These are phyloP conservation scores for Tringa solitaria DNA, from an alignment of 2,113 vertebrate genomes.

Conservation along the genomic window DNA sequence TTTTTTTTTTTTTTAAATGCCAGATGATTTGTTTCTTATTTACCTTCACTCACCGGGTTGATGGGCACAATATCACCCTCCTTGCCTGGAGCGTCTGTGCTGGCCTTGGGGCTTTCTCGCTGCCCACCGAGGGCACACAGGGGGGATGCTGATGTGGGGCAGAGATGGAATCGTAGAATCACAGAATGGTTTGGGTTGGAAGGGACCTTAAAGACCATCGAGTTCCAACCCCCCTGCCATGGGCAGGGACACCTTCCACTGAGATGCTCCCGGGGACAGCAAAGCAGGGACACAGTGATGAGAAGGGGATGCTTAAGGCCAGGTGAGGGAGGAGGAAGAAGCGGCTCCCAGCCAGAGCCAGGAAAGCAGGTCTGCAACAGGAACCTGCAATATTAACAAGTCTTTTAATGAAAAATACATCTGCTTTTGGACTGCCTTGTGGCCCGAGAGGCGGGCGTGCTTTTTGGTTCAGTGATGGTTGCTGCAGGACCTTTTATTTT, in stretches of 20 bases:
- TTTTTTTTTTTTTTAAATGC: background rate
- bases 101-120: background rate
- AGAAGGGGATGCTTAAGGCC: background rate
- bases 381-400: constrained; percentile 28
- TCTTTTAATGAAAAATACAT: constrained; percentile 35
- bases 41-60: background rate
- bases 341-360: background rate
- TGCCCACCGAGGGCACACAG: background rate
- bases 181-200: too few relatives aligned
- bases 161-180: too few relatives aligned
- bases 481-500: constrained; percentile 26
- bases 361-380: background rate
- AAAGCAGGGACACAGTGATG: background rate
- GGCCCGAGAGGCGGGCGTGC: fast-evolving
- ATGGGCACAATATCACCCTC: fast-evolving
- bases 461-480: background rate
- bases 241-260: too few relatives aligned
- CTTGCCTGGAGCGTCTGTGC: fast-evolving
- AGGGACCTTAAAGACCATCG: too few relatives aligned
- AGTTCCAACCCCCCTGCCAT: too few relatives aligned
- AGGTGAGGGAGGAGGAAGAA: background rate
- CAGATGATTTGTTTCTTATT: background rate
- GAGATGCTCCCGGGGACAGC: background rate
- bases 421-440: background rate
- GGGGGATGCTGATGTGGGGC: too few relatives aligned